Percentiles rank a stretch among this genome's conserved stretches.
Evolutionary conservation across 2,113 vertebrate genomes (phyloP).

Genomic region (Todiramphus chloris): DNA sequence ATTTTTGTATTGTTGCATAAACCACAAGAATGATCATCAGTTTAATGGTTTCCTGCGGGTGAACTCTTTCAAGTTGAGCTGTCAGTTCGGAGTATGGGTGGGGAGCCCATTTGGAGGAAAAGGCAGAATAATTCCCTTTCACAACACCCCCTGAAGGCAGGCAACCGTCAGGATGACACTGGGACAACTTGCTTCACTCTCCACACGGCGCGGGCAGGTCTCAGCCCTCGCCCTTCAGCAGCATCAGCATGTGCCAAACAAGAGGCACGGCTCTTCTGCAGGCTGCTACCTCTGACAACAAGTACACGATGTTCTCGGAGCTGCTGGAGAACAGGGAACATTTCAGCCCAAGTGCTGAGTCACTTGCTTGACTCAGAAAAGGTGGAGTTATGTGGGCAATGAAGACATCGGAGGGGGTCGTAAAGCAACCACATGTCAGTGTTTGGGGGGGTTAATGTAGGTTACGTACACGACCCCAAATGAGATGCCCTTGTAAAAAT

Average conservation of each 20-base stretch:
- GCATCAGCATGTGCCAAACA: background rate
- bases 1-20: constrained; percentile 70
- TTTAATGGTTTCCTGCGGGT: constrained; percentile 75
- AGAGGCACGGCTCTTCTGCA: background rate
- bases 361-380: background rate
- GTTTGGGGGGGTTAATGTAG: background rate
- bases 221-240: background rate
- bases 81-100: constrained; percentile 59
- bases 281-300: background rate
- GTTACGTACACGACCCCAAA: background rate
- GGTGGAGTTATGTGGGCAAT: background rate
- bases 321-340: constrained; percentile 9
- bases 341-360: background rate
- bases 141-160: constrained; percentile 28
- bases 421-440: background rate
- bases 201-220: background rate
- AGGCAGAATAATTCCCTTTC: constrained; percentile 22
- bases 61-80: constrained; percentile 71
- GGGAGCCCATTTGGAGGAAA: constrained; percentile 26
- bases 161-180: background rate
- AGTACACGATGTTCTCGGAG: background rate
- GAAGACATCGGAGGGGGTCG: background rate
- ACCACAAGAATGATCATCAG: constrained; percentile 77
- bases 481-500: background rate
- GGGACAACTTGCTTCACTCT: background rate